These are phyloP conservation scores for Zosterops japonicus DNA, from an alignment of 2,113 vertebrate genomes.

Conservation along the genomic window DNA sequence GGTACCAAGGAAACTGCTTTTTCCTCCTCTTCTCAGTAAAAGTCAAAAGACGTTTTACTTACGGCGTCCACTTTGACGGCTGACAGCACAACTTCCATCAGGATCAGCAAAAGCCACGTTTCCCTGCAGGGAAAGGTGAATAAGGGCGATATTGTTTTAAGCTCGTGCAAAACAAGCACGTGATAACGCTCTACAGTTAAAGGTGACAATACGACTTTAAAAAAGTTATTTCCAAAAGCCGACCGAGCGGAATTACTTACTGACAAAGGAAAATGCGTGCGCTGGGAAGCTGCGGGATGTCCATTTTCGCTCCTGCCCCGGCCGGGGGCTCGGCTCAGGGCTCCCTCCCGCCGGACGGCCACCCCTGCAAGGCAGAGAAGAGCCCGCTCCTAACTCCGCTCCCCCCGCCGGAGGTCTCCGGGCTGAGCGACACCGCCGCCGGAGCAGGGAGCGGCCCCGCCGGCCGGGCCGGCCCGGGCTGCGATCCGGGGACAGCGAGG, in stretches of 20 bases:
- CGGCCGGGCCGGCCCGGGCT: not conserved
- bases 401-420: not conserved
- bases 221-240: not conserved
- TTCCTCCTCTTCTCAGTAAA: not conserved
- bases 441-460: not conserved
- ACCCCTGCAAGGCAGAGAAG: constrained; percentile 7
- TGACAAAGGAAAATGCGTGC: not conserved
- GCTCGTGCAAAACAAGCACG: not conserved
- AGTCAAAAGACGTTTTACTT: constrained; percentile 5
- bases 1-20: constrained; percentile 19
- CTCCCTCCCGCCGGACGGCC: not conserved
- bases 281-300: constrained; percentile 5
- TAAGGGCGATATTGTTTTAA: not conserved
- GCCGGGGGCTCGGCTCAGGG: not conserved
- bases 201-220: constrained; percentile 11
- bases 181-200: not conserved
- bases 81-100: constrained; percentile 41
- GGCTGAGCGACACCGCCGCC: not conserved
- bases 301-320: constrained; percentile 11
- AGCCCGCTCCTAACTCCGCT: not conserved
- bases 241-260: constrained; percentile 42
- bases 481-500: not conserved
- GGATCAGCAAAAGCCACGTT: constrained; percentile 19
- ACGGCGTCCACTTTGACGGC: constrained; percentile 46
- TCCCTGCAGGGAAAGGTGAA: constrained; percentile 20